phyloP scores from a whole-genome alignment of 23 tunicate species.

The Styela plicata region DNA sequence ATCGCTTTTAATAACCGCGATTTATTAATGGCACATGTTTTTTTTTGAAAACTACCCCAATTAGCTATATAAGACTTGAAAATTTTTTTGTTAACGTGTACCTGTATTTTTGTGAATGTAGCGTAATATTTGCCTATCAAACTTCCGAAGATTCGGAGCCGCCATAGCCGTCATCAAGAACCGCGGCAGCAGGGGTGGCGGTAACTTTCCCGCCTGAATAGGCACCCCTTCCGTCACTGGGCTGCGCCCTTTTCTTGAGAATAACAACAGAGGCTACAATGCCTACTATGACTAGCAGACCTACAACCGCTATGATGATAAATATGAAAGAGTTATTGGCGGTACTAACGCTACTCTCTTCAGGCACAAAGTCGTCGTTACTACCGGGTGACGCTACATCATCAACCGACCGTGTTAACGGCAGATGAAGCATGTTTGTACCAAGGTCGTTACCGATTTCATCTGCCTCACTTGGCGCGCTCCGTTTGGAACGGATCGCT shows the following conservation, averaged over 20 bases:
- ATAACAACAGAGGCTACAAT: conserved; percentile 19
- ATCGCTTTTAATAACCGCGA: too few species aligned
- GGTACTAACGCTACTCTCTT: not conserved
- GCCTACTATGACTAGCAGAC: conserved; percentile 25
- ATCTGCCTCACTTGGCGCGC: conserved; percentile 27
- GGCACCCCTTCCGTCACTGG: conserved; percentile 29
- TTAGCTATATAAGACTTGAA: too few species aligned
- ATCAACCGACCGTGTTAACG: not conserved
- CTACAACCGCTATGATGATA: conserved; percentile 41
- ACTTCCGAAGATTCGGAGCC: conserved; percentile 85
- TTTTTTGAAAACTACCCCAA: too few species aligned
- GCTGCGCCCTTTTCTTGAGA: conserved; percentile 18
- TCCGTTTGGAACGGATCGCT: not conserved
- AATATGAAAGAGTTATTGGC: conserved; percentile 12
- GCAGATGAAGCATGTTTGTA: conserved; percentile 72
- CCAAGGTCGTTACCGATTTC: conserved; percentile 72
- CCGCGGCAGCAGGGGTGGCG: conserved; percentile 25
- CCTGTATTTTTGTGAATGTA: not conserved
- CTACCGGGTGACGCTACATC: not conserved
- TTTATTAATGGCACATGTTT: too few species aligned
- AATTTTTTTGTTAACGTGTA: not conserved
- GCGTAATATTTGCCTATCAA: conserved; percentile 22
- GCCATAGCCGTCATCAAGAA: conserved; percentile 66
- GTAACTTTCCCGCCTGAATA: conserved; percentile 65
- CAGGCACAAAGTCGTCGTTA: not conserved